Evolutionary conservation across 2,888 invertebrate species (phyloP), one percentile per base, ranked within the genome.

Genomic region (Ormyrus rosae): DNA sequence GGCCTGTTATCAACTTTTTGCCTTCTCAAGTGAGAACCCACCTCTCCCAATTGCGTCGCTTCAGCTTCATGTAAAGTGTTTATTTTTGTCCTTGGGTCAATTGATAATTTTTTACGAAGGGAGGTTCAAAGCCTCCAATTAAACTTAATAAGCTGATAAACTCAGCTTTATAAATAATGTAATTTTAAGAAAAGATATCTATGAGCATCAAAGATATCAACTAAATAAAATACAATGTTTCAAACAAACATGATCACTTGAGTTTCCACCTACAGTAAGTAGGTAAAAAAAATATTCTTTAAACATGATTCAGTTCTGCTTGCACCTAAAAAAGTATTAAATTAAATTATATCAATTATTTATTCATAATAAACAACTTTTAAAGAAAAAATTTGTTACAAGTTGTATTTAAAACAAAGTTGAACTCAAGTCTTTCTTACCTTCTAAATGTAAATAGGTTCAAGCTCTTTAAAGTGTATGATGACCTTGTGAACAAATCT

Each of bases 1-100:
- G 86, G 84, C 87, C 81, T 85, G 86, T 87, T 86, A 84, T 85
- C 87, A 85, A 78, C 78, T 83, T 88, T 86, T 85, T 89, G 87
- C 87, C 86, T 90, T 88, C 90, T 90, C 90, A 90, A 87, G 88
- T 87, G 89, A 90, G 89, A 89, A 86, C 87, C 84, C 85, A 86
- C 87, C 87, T 84, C 86, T 84, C 85, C 82, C 83, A 83, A 83
- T 70, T 76, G 82, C 84, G 85, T 86, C 84, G 83, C 84, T 85
- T 86, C 83, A 86, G 86, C 89, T 84, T 89, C 90, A 90, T 90
- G 85, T 88, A 89, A 87, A 83, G 70, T 84, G 83, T 82, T 88
- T 86, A 81, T 74, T 78, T 55, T 64, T 45, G 8, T 64, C 70
- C 78, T 46, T 34, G 63, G 61, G 68, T 71, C 51, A 79, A 61